Evolutionary conservation across 1,140 invertebrate genomes (phyloP).

Genomic region (Hycleus cichorii): DNA sequence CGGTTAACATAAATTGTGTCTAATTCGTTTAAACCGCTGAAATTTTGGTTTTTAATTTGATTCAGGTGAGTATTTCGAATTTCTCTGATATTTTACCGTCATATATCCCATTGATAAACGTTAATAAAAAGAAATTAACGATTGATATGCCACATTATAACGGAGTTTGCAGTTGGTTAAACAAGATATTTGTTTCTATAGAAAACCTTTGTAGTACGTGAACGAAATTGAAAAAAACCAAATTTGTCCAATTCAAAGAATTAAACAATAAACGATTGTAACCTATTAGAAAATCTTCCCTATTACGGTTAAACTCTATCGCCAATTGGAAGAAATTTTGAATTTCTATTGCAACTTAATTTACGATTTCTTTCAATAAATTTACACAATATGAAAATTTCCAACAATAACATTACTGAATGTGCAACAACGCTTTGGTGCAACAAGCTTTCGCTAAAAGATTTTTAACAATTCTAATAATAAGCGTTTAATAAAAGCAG

Average conservation of each 20-base stretch:
- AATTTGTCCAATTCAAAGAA: no score
- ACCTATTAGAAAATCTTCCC: no score
- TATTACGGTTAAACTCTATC: no score
- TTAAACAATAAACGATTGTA: no score
- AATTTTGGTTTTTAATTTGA: background rate
- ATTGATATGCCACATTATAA: constrained; percentile 29
- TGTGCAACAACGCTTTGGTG: constrained; percentile 15
- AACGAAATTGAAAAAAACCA: no score
- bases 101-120: constrained; percentile 11
- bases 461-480: constrained; percentile 8
- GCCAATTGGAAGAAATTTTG: no score
- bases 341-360: no score
- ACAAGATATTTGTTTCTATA: background rate
- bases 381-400: no score
- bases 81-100: constrained; percentile 2
- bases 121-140: no score
- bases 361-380: no score
- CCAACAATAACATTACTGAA: constrained; percentile 3
- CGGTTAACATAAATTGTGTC: background rate
- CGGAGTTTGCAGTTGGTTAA: constrained; percentile 30
- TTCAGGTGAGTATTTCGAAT: constrained; percentile 1
- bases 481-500: background rate
- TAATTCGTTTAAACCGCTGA: background rate
- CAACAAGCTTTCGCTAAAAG: constrained; percentile 9
- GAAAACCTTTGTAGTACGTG: no score